A percentile compares a stretch with the other conserved stretches of the same genome.
Evolutionary conservation across 92 coral and sea anemone species (phyloP).

Genomic region (Phymanthus crucifer): DNA sequence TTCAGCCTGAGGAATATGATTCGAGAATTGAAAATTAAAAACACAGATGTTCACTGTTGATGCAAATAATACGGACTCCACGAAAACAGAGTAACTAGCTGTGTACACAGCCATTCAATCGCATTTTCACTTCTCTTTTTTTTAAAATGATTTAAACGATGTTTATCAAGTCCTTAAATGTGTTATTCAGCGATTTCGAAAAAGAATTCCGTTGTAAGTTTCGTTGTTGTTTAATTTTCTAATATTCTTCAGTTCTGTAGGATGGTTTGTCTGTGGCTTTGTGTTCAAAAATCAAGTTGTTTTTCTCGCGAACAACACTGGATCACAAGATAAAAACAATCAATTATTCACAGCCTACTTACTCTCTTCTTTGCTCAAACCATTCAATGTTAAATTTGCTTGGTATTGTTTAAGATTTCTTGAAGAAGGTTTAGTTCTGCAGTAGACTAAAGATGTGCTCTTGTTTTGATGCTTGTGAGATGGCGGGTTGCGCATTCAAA

Average conservation of each 20-base stretch:
- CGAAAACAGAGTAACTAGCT: no score
- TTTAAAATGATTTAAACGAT: background rate
- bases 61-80: background rate
- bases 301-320: background rate
- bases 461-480: background rate
- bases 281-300: constrained; percentile 2
- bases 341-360: background rate
- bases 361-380: background rate
- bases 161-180: background rate
- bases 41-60: background rate
- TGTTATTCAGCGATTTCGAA: background rate
- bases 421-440: background rate
- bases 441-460: background rate
- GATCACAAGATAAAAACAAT: background rate
- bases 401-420: background rate
- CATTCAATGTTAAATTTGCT: background rate
- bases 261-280: background rate
- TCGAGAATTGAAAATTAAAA: background rate
- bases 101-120: background rate
- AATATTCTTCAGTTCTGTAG: background rate
- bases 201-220: background rate
- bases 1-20: background rate
- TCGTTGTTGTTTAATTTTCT: background rate
- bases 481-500: background rate
- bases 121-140: background rate